Evolutionary conservation across 2,888 invertebrate genomes (phyloP).

Genomic region (Noctua fimbriata): DNA sequence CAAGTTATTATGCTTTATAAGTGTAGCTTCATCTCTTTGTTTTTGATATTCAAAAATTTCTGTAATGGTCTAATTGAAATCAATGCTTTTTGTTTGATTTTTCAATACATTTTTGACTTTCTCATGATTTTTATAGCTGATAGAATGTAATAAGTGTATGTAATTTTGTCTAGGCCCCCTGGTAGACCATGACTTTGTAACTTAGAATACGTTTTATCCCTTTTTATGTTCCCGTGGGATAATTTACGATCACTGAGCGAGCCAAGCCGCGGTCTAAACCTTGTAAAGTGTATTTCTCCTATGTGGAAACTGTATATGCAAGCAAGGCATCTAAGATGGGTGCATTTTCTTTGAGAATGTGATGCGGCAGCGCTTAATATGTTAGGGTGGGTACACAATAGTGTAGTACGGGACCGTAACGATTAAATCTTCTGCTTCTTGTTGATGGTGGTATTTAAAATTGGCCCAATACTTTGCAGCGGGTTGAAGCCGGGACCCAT

Average conservation of each 20-base stretch:
- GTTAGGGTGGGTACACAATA: neutral
- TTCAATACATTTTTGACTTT: too few species aligned
- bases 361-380: neutral
- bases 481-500: too few species aligned
- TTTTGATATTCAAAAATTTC: too few species aligned
- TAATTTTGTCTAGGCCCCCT: neutral
- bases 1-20: too few species aligned
- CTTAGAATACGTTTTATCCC: neutral
- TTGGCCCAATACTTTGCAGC: too few species aligned
- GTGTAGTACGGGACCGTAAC: neutral
- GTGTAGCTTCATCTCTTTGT: too few species aligned
- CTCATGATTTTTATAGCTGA: too few species aligned
- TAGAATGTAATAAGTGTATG: neutral
- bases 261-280: too few species aligned
- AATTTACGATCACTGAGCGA: neutral
- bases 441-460: too few species aligned
- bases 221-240: neutral
- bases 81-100: too few species aligned
- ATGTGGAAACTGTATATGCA: constrained; percentile 44
- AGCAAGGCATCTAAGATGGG: constrained; percentile 15
- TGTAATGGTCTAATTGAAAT: too few species aligned
- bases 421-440: neutral
- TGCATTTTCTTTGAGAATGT: constrained; percentile 46
- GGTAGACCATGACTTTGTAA: neutral
- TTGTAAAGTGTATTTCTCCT: constrained; percentile 46